Percentiles rank a stretch among this genome's conserved stretches.
Evolutionary conservation across 2,797 vertebrate species (phyloP).

Genomic region (Lutjanus argentimaculatus): DNA sequence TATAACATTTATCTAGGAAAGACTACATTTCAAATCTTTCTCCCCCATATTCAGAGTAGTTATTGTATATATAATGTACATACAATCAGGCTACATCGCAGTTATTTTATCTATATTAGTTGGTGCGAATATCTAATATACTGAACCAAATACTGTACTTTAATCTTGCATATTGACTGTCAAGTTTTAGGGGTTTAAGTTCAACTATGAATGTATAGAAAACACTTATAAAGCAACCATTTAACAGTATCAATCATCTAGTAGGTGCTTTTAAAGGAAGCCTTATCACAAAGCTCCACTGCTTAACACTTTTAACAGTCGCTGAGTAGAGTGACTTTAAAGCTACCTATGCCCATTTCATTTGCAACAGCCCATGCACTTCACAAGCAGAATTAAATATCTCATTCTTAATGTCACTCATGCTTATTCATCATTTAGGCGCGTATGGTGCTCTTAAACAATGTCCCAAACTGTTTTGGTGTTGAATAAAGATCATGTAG

Average conservation of each 20-base stretch:
- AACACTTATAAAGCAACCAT: slow-evolving; percentile 42
- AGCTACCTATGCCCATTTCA: slow-evolving; percentile 53
- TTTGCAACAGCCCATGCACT: slow-evolving; percentile 22
- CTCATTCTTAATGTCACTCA: slow-evolving; percentile 22
- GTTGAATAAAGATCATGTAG: slow-evolving; percentile 51
- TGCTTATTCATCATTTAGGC: slow-evolving; percentile 56
- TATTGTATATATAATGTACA: slow-evolving; percentile 72
- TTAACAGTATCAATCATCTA: slow-evolving; percentile 56
- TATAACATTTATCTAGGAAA: slow-evolving; percentile 40
- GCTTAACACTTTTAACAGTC: slow-evolving; percentile 47
- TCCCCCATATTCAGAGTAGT: slow-evolving; percentile 55
- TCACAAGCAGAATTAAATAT: slow-evolving; percentile 13
- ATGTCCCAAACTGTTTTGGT: slow-evolving; percentile 55
- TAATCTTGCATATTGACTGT: slow-evolving; percentile 74
- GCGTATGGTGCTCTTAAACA: slow-evolving; percentile 68
- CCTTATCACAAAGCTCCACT: slow-evolving; percentile 64
- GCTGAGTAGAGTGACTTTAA: slow-evolving; percentile 63
- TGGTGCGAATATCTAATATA: slow-evolving; percentile 82
- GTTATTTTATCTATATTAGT: slow-evolving; percentile 74
- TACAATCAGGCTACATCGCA: slow-evolving; percentile 56
- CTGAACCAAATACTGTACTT: slow-evolving; percentile 86
- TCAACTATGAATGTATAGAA: slow-evolving; percentile 80
- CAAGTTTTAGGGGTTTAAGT: slow-evolving; percentile 64
- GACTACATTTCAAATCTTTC: slow-evolving; percentile 38
- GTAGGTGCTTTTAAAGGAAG: slow-evolving; percentile 81